Percentiles rank a stretch among this genome's conserved stretches.
Conservation (phyloP, 1,140 invertebrate species). For the Capitella teleta region DNA sequence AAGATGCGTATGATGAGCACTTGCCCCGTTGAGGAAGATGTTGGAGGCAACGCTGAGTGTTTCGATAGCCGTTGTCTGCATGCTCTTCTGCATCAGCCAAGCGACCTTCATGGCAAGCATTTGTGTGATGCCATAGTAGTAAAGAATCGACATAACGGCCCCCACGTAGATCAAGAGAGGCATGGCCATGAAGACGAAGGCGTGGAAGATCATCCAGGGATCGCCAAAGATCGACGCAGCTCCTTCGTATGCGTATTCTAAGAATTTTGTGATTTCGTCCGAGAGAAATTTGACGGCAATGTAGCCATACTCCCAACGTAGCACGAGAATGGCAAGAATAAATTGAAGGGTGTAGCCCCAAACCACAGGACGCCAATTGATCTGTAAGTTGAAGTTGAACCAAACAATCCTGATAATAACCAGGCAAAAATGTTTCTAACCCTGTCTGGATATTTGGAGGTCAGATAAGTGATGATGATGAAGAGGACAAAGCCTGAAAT, state of each 20-base stretch:
- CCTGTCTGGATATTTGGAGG: background rate
- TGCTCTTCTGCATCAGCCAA: slow-evolving; percentile 26
- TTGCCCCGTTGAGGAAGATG: slow-evolving; percentile 40
- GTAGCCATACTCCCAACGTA: slow-evolving; percentile 68
- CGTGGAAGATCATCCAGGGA: no score
- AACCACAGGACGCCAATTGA: slow-evolving; percentile 46
- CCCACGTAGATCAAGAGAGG: slow-evolving; percentile 36
- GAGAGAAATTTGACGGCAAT: slow-evolving; percentile 65
- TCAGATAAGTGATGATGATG: background rate
- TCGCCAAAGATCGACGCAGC: slow-evolving; percentile 73
- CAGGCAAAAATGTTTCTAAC: no score
- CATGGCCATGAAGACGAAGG: no score
- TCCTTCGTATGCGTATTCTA: slow-evolving; percentile 63
- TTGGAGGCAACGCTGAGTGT: slow-evolving; percentile 37
- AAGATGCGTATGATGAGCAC: no score
- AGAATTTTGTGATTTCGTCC: slow-evolving; percentile 54
- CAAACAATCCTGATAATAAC: no score
- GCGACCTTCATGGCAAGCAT: slow-evolving; percentile 57
- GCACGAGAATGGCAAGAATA: slow-evolving; percentile 65
- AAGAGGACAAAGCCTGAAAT: background rate
- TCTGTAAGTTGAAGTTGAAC: no score
- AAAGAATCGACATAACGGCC: slow-evolving; percentile 29
- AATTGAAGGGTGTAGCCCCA: slow-evolving; percentile 73
- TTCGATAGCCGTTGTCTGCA: slow-evolving; percentile 31
- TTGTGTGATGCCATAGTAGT: slow-evolving; percentile 39